These are phyloP conservation scores for Gavialis gangeticus DNA, from an alignment of 2,113 vertebrate genomes.

Conservation along the genomic window DNA sequence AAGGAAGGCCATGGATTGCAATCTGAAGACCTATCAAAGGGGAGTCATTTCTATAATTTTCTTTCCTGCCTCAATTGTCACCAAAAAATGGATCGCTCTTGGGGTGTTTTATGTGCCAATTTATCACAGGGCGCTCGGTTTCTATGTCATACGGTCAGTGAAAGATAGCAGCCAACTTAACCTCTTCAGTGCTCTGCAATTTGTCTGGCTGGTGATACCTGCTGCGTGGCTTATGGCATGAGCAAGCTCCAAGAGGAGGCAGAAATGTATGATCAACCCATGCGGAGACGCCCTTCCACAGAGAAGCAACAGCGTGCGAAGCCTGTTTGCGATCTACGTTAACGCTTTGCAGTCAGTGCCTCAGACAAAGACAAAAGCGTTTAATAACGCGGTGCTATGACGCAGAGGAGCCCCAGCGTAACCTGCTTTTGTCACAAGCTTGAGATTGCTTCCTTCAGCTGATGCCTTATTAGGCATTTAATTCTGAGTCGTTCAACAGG, in stretches of 20 bases:
- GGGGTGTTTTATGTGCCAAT: neutral
- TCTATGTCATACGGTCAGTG: accelerated
- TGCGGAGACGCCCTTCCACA: accelerated
- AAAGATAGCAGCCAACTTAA: neutral
- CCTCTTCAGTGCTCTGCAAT: neutral
- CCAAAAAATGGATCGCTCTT: neutral
- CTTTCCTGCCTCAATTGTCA: neutral
- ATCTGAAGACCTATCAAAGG: neutral
- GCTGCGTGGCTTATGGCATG: neutral
- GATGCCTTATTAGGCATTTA: conserved; percentile 62
- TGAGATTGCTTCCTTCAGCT: conserved; percentile 47
- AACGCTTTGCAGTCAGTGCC: neutral
- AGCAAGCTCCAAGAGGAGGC: neutral
- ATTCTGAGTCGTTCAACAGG: conserved; percentile 45
- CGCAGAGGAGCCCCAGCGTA: conserved; percentile 28
- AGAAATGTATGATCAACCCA: neutral
- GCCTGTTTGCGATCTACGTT: neutral
- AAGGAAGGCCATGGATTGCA: neutral
- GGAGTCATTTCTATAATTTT: neutral
- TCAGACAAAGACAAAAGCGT: neutral
- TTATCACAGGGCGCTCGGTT: neutral
- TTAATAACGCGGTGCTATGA: conserved; percentile 20
- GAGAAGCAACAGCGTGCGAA: neutral
- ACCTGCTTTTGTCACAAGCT: conserved; percentile 40
- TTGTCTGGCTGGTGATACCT: neutral